Conservation (phyloP, 2,888 invertebrate genomes). For the Aphidius colemani region DNA sequence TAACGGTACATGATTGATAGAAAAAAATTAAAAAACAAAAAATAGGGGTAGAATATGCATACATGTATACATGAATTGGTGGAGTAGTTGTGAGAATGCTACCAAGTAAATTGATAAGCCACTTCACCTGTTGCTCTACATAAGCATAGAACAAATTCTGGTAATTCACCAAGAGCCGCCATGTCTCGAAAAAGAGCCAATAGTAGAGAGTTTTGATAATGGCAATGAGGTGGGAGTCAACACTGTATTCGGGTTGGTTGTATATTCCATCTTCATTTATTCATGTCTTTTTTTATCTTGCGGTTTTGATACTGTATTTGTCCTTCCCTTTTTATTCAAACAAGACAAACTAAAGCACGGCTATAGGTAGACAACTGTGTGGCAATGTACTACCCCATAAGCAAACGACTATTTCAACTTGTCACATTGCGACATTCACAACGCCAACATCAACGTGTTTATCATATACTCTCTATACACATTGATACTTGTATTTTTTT, state of each 20-base stretch:
- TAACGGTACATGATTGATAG: background rate
- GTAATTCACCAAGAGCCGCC: slow-evolving; percentile 47
- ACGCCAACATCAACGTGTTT: no score
- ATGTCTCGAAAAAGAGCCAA: slow-evolving; percentile 52
- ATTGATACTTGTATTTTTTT: no score
- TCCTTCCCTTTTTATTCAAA: slow-evolving; percentile 4
- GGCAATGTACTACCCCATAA: no score
- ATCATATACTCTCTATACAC: no score
- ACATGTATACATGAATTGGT: slow-evolving; percentile 13
- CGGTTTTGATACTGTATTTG: slow-evolving; percentile 14
- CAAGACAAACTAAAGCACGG: no score
- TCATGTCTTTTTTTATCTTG: slow-evolving; percentile 5
- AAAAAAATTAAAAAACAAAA: background rate
- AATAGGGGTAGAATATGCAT: slow-evolving; percentile 1
- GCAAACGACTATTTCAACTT: no score
- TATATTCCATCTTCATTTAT: slow-evolving; percentile 38
- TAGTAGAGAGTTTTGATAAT: slow-evolving; percentile 42
- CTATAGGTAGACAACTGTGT: no score
- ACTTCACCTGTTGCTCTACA: slow-evolving; percentile 54
- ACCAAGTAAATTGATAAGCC: slow-evolving; percentile 27
- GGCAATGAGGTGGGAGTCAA: slow-evolving; percentile 46
- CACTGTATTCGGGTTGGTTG: slow-evolving; percentile 48
- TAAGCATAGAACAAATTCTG: slow-evolving; percentile 23
- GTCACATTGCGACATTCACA: no score
- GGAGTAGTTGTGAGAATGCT: slow-evolving; percentile 18